These are phyloP conservation scores for Amblyjoppa proteus DNA, from an alignment of 2,888 invertebrate species.

Conservation along the genomic window DNA sequence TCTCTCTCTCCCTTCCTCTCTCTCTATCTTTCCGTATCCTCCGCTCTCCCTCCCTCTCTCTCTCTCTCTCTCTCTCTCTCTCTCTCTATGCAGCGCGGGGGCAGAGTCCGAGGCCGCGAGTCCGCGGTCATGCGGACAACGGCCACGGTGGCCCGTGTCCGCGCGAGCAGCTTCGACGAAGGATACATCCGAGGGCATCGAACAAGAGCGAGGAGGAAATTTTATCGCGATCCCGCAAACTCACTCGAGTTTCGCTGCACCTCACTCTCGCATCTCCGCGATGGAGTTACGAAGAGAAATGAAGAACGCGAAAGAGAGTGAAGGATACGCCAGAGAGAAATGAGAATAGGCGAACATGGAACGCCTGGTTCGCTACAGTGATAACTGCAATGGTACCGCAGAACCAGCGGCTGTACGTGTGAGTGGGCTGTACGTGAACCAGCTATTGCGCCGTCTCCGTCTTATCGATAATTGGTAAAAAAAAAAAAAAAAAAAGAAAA, in stretches of 20 bases:
- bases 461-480: constrained; percentile 82
- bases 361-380: constrained; percentile 48
- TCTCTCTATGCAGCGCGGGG: constrained; percentile 66
- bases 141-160: constrained; percentile 38
- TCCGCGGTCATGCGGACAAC: constrained; percentile 54
- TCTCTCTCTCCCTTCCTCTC: constrained; percentile 68
- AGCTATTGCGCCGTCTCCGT: constrained; percentile 78
- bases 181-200: not conserved
- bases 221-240: constrained; percentile 72
- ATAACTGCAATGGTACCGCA: constrained; percentile 51
- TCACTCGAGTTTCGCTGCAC: constrained; percentile 42
- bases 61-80: constrained; percentile 68
- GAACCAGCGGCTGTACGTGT: constrained; percentile 4
- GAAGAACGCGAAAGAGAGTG: constrained; percentile 18
- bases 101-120: constrained; percentile 64
- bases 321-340: constrained; percentile 44
- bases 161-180: constrained; percentile 41
- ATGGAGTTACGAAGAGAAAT: constrained; percentile 25
- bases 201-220: constrained; percentile 64
- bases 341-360: constrained; percentile 51
- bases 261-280: constrained; percentile 14
- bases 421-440: constrained; percentile 68
- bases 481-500: constrained; percentile 50
- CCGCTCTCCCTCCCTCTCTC: constrained; percentile 61
- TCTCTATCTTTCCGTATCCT: constrained; percentile 64